Conservation (phyloP, 2,888 invertebrate genomes). For the Platerodrilus igneus region DNA sequence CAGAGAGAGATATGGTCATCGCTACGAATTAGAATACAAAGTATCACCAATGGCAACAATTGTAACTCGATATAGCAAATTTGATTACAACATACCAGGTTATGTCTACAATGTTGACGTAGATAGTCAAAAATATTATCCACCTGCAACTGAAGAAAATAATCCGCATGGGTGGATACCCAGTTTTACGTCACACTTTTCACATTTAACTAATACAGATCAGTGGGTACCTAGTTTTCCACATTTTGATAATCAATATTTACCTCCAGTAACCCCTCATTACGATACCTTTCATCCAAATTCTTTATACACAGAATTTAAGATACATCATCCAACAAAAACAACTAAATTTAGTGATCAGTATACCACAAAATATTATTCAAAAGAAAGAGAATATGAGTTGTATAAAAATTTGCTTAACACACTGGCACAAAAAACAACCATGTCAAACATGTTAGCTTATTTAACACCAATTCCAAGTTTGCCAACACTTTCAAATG, state of each 20-base stretch:
- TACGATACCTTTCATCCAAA: neutral
- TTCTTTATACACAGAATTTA: neutral
- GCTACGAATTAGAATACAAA: slow-evolving; percentile 65
- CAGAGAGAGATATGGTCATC: slow-evolving; percentile 51
- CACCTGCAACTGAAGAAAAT: slow-evolving; percentile 1
- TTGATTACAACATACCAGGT: slow-evolving; percentile 52
- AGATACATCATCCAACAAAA: neutral
- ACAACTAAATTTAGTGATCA: neutral
- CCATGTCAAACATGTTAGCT: too few species aligned
- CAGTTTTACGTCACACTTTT: slow-evolving; percentile 4
- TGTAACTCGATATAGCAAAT: slow-evolving; percentile 45
- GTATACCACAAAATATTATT: too few species aligned
- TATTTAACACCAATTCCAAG: too few species aligned
- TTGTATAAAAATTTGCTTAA: slow-evolving; percentile 7
- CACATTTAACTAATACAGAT: slow-evolving; percentile 2
- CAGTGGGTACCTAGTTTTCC: slow-evolving; percentile 11
- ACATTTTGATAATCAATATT: slow-evolving; percentile 16
- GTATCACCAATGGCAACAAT: slow-evolving; percentile 54
- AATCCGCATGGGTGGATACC: slow-evolving; percentile 3
- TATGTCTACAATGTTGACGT: slow-evolving; percentile 60
- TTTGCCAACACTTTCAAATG: too few species aligned
- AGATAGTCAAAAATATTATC: slow-evolving; percentile 18
- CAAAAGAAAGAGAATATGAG: slow-evolving; percentile 3
- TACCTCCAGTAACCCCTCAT: slow-evolving; percentile 18
- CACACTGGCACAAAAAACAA: slow-evolving; percentile 40